A percentile compares a stretch with the other conserved stretches of the same genome.
These are phyloP conservation scores for Heteropelma amictum DNA, from an alignment of 2,888 invertebrate species.

Conservation along the genomic window DNA sequence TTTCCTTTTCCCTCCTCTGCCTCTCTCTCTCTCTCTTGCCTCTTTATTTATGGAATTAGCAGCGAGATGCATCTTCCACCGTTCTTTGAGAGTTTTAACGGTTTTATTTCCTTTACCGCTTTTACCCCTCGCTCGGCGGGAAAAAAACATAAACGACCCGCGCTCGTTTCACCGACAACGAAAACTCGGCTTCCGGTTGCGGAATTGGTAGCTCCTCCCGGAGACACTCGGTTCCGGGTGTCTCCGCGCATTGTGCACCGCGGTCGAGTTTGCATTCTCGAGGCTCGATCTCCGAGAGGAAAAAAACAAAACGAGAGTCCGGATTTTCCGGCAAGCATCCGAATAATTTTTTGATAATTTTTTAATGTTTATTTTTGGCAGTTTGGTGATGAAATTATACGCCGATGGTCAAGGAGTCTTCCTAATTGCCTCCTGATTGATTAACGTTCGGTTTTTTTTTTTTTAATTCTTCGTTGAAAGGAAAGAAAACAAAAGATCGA, in stretches of 20 bases:
- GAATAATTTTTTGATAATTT: too few relatives aligned
- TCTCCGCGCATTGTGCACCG: too few relatives aligned
- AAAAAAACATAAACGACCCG: not conserved
- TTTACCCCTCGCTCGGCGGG: slow-evolving; percentile 15
- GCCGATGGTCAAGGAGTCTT: too few relatives aligned
- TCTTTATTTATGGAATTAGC: slow-evolving; percentile 72
- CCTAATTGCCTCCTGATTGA: too few relatives aligned
- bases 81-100: slow-evolving; percentile 66
- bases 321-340: not conserved
- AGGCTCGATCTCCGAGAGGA: not conserved
- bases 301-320: too few relatives aligned
- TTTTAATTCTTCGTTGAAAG: too few relatives aligned
- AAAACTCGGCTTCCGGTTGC: slow-evolving; percentile 60
- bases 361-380: too few relatives aligned
- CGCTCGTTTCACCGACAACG: slow-evolving; percentile 40
- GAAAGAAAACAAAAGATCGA: too few relatives aligned
- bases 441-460: too few relatives aligned
- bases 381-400: too few relatives aligned
- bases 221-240: too few relatives aligned
- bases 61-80: slow-evolving; percentile 69
- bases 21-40: slow-evolving; percentile 33
- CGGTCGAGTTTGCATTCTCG: too few relatives aligned
- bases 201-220: slow-evolving; percentile 67
- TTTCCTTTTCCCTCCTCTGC: slow-evolving; percentile 51
- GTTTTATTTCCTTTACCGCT: slow-evolving; percentile 52